Base-by-base conservation (phyloP, 1,140 invertebrate genomes). In the Cydia pomonella region DNA sequence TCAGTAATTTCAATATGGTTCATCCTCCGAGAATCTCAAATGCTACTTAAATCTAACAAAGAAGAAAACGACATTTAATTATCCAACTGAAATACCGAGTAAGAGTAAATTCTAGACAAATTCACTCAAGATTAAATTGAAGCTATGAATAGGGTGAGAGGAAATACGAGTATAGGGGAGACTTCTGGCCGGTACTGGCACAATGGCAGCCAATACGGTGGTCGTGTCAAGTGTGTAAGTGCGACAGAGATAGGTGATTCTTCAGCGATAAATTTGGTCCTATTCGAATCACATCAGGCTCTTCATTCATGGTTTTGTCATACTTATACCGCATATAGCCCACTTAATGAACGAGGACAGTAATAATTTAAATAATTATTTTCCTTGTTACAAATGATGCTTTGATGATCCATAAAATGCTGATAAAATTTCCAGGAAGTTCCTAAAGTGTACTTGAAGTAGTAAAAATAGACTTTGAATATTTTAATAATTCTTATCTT, bases 91-190 rank as follows among this genome's bases (percentile, higher is more conserved):
- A 50, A 50, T 50, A 12, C 16, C 47, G n/a, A 18, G 13, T 2
- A 47, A 47, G 44, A 47, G 47, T 50, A 50, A 50, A 50, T 50
- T 50, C n/a, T 50, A 50, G 47, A 18, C 47, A 18, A 50, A n/a
- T 50, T 50, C n/a, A 50, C 47, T 50, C 47, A 50, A 50, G 47
- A 50, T 50, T 50, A 50, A 50, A 50, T 50, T 18, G 47, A 50
- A 50, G 47, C 47, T 50, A 50, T 50, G 47, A 50, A 50, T 50
- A 50, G 47, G 47, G 47, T 18, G 47, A 50, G 41, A 16, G n/a
- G 47, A 50, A 50, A 50, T 7, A 7, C 47, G 47, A 50, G 47
- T 18, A 50, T 50, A 50, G 47, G 47, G 47, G 47, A 18, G 47
- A 44, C 2, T 50, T 47, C 44, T 50, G n/a, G n/a, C 47, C 47